These are phyloP conservation scores for Squalus acanthias DNA, from an alignment of 2,797 vertebrate genomes.

Conservation along the genomic window DNA sequence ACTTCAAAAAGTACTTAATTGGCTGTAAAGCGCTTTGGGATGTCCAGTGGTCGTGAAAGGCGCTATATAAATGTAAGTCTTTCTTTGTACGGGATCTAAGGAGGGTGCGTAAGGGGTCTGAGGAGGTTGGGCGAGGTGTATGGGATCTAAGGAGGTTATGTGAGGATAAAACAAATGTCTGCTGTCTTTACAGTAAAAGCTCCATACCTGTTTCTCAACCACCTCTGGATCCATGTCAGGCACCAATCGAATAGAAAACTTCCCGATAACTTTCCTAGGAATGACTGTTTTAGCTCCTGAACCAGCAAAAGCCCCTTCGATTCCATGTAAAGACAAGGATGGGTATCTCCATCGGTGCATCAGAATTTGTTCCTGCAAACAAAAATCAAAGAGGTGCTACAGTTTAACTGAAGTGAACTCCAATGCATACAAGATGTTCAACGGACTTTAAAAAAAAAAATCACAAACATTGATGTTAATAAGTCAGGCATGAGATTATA, in stretches of 20 bases:
- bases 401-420: neutral
- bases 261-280: constrained; percentile 87
- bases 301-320: constrained; percentile 88
- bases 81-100: no score
- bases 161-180: neutral
- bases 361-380: constrained; percentile 72
- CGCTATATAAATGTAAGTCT: no score
- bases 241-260: constrained; percentile 93
- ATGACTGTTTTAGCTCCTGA: constrained; percentile 88
- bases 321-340: constrained; percentile 89
- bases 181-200: neutral
- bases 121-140: no score
- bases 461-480: neutral
- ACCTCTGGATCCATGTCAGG: constrained; percentile 85
- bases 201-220: constrained; percentile 73
- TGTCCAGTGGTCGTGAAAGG: no score
- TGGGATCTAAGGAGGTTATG: no score
- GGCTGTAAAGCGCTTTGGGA: no score
- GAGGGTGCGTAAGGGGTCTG: no score
- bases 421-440: neutral
- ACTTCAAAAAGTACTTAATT: no score
- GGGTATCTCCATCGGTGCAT: constrained; percentile 95
- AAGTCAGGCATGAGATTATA: neutral
- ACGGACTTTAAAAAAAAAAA: neutral
- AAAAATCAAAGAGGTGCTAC: neutral